These are phyloP conservation scores for Ophion ellenae DNA, from an alignment of 2,888 invertebrate genomes.

Conservation along the genomic window DNA sequence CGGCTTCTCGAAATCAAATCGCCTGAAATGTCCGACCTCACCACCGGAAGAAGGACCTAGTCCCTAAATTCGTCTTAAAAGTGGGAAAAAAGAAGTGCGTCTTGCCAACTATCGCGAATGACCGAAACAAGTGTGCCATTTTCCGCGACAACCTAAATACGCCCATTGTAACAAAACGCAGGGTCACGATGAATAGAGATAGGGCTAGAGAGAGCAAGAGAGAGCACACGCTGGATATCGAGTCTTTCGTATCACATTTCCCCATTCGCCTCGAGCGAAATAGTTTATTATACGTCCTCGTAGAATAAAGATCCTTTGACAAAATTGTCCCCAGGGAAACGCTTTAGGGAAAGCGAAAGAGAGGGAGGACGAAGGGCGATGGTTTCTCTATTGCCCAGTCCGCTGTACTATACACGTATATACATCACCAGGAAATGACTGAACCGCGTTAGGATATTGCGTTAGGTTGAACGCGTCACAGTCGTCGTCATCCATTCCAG, in stretches of 20 bases:
- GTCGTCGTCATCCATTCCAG: conserved; percentile 53
- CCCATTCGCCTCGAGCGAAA: conserved; percentile 77
- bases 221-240: conserved; percentile 53
- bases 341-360: conserved; percentile 74
- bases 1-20: too few species aligned
- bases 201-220: conserved; percentile 10
- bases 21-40: too few species aligned
- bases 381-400: conserved; percentile 45
- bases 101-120: neutral
- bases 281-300: conserved; percentile 82
- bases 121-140: neutral
- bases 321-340: conserved; percentile 82
- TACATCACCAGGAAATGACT: conserved; percentile 81
- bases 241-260: conserved; percentile 79
- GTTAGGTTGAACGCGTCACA: conserved; percentile 76
- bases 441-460: conserved; percentile 83
- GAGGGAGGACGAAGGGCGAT: conserved; percentile 6
- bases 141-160: conserved; percentile 30
- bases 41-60: too few species aligned
- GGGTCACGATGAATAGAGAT: conserved; percentile 23
- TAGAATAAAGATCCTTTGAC: conserved; percentile 84
- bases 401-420: conserved; percentile 38
- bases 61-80: neutral
- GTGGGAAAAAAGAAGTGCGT: neutral
- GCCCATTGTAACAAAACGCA: conserved; percentile 19